phyloP scores from a whole-genome alignment of 2,113 vertebrate species.

The Caloenas nicobarica region DNA sequence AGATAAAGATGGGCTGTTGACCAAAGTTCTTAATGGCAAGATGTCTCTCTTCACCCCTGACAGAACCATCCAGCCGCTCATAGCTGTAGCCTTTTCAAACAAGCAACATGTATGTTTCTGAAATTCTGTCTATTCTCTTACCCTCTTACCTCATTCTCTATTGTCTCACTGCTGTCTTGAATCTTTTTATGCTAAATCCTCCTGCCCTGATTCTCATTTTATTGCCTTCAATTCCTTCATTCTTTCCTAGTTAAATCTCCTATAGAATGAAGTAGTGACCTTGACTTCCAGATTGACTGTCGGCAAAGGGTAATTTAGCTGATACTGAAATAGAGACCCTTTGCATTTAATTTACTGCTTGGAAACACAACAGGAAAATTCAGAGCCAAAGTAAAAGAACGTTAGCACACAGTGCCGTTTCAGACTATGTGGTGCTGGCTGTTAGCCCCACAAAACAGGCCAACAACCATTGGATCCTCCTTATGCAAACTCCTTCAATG shows the following conservation, averaged over 20 bases:
- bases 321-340: background rate
- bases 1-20: slow-evolving; percentile 85
- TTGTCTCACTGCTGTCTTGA: background rate
- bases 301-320: background rate
- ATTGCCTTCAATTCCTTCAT: background rate
- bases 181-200: background rate
- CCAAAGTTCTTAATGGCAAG: slow-evolving; percentile 93
- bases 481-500: background rate
- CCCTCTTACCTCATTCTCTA: background rate
- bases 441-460: background rate
- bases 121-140: background rate
- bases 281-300: background rate
- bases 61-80: slow-evolving; percentile 90
- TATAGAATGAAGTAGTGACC: background rate
- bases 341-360: slow-evolving; percentile 25
- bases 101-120: background rate
- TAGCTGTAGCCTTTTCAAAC: slow-evolving; percentile 88
- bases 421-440: background rate
- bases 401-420: background rate
- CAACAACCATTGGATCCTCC: background rate
- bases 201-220: background rate
- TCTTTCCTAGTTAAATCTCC: background rate
- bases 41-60: slow-evolving; percentile 89
- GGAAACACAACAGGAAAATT: slow-evolving; percentile 30
- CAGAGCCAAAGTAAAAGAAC: slow-evolving; percentile 11